Evolutionary conservation across 2,888 invertebrate species (phyloP).

Genomic region (Dryocosmus kuriphilus): DNA sequence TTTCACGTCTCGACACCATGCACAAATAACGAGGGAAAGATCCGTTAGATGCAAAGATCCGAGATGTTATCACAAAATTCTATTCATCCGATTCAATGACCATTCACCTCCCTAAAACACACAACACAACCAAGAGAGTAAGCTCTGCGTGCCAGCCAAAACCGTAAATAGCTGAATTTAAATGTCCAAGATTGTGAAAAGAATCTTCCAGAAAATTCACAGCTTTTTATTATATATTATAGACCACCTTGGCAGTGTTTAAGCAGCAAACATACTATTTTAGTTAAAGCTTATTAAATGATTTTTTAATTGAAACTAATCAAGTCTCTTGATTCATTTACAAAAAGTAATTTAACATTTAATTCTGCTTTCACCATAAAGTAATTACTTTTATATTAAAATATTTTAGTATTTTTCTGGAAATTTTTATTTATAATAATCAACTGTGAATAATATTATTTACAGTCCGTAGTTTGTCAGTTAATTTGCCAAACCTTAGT

Average conservation of each 20-base stretch:
- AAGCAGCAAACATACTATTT: neutral
- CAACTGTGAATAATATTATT: too few relatives aligned
- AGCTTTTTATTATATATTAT: neutral
- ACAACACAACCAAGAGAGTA: slow-evolving; percentile 57
- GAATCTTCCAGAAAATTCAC: neutral
- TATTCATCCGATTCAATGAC: slow-evolving; percentile 64
- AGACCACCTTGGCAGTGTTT: neutral
- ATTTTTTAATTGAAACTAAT: neutral
- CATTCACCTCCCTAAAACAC: slow-evolving; percentile 63
- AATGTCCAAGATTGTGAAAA: slow-evolving; percentile 41
- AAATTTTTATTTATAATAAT: neutral
- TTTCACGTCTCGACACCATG: slow-evolving; percentile 15
- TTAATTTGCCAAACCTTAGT: too few relatives aligned
- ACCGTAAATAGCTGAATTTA: neutral
- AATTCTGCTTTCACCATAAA: too few relatives aligned
- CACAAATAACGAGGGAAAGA: slow-evolving; percentile 24
- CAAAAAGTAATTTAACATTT: too few relatives aligned
- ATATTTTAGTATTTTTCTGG: neutral
- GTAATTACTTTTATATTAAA: neutral
- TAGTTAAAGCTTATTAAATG: neutral
- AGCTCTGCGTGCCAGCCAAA: slow-evolving; percentile 43
- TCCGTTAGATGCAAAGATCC: slow-evolving; percentile 41
- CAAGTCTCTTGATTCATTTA: too few relatives aligned
- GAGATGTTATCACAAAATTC: slow-evolving; percentile 40
- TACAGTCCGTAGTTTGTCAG: too few relatives aligned